Conservation (phyloP, 2,888 invertebrate species). For the Eulithis prunata region DNA sequence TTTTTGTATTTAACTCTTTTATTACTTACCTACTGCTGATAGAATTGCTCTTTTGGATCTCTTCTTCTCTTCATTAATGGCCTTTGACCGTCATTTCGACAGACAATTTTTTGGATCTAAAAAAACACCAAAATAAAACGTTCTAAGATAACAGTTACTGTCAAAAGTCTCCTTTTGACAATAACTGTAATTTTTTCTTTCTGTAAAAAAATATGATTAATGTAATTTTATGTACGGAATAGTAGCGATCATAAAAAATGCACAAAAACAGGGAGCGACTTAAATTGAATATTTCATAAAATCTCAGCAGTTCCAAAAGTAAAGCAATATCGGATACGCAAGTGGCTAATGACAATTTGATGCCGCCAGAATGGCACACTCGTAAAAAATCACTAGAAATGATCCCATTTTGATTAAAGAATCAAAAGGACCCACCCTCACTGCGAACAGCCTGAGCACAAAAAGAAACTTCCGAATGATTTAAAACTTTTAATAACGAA, state of each 20-base stretch:
- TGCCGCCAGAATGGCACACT: conserved; percentile 75
- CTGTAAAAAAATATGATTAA: too few species aligned
- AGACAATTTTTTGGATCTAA: too few species aligned
- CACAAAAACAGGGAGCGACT: conserved; percentile 57
- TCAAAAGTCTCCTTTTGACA: too few species aligned
- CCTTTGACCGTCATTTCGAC: too few species aligned
- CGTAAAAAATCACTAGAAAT: conserved; percentile 84
- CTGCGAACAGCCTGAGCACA: conserved; percentile 52
- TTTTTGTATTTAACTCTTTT: too few species aligned
- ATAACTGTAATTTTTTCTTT: too few species aligned
- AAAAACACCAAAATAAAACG: too few species aligned
- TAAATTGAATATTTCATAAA: conserved; percentile 77
- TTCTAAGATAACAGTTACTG: too few species aligned
- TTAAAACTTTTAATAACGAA: conserved; percentile 85
- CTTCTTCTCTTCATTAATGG: too few species aligned
- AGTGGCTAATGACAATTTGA: conserved; percentile 83
- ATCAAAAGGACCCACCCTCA: conserved; percentile 77
- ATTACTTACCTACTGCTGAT: too few species aligned
- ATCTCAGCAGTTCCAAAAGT: conserved; percentile 75
- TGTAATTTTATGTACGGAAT: neutral
- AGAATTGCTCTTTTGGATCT: too few species aligned
- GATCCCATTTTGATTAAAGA: conserved; percentile 84
- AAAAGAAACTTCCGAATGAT: conserved; percentile 80
- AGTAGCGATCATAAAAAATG: conserved; percentile 47
- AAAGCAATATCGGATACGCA: conserved; percentile 82